Percentiles rank a stretch among this genome's conserved stretches.
phyloP scores from a whole-genome alignment of 1,140 invertebrate species.

The Pogonomyrmex californicus region DNA sequence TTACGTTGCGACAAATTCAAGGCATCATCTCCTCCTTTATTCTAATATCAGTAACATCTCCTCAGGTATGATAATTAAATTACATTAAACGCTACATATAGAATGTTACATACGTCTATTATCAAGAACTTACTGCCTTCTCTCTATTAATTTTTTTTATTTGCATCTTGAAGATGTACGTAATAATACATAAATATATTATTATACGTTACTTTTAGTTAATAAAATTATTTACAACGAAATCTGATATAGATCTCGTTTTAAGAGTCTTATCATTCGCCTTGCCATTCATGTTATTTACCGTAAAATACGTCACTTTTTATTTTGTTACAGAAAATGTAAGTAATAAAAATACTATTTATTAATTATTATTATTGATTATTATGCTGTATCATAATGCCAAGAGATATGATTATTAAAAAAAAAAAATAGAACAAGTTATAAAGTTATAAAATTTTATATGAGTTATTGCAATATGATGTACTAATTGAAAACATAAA shows the following conservation, averaged over 20 bases:
- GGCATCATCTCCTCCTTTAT: background rate
- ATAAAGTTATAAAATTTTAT: background rate
- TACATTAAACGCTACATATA: background rate
- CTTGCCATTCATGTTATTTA: conserved; percentile 34
- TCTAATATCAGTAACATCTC: conserved; percentile 18
- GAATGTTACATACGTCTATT: background rate
- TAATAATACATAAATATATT: background rate
- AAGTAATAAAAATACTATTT: conserved; percentile 25
- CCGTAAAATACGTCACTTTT: conserved; percentile 39
- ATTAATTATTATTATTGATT: background rate
- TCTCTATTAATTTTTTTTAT: background rate
- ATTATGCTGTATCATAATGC: background rate
- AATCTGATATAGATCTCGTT: background rate
- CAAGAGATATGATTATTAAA: background rate
- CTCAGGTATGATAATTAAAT: conserved; percentile 10
- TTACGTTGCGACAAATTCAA: conserved; percentile 1
- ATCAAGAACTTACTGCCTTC: background rate
- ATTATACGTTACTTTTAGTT: conserved; percentile 29
- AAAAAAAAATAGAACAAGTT: background rate
- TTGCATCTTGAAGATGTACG: background rate
- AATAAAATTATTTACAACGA: background rate
- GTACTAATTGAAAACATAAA: background rate
- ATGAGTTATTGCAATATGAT: background rate
- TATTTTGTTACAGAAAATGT: conserved; percentile 35
- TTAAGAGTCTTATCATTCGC: conserved; percentile 28